These are phyloP conservation scores for Bubalus kerabau DNA, from an alignment of 2,113 vertebrate genomes.

Conservation along the genomic window DNA sequence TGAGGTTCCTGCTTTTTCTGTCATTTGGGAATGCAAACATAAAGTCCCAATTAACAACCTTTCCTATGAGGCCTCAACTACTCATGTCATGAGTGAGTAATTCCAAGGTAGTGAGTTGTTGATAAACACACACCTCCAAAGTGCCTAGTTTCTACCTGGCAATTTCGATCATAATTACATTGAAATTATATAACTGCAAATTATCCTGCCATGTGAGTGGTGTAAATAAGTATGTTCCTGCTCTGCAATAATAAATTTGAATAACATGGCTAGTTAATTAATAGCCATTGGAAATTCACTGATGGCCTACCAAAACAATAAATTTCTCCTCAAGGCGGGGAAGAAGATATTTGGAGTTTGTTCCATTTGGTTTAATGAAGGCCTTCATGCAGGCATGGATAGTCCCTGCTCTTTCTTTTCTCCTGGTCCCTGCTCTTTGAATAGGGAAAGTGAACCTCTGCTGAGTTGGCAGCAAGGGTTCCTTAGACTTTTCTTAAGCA, in stretches of 20 bases:
- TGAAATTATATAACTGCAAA: slow-evolving; percentile 80
- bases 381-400: background rate
- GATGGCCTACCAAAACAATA: slow-evolving; percentile 42
- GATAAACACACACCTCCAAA: slow-evolving; percentile 68
- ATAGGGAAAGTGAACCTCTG: background rate
- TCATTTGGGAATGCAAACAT: slow-evolving; percentile 17
- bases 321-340: background rate
- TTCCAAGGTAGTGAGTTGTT: slow-evolving; percentile 58
- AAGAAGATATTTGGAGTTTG: background rate
- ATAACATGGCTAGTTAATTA: slow-evolving; percentile 70
- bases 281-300: slow-evolving; percentile 69
- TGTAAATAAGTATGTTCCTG: slow-evolving; percentile 77
- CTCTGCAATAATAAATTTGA: slow-evolving; percentile 72
- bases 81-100: slow-evolving; percentile 48
- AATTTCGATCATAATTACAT: slow-evolving; percentile 75
- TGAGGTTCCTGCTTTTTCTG: slow-evolving; percentile 42
- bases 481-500: background rate
- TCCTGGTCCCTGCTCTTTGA: background rate
- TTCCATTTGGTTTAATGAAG: background rate
- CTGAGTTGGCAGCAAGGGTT: background rate
- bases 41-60: slow-evolving; percentile 44
- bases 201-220: slow-evolving; percentile 73
- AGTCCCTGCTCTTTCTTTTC: background rate
- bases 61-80: slow-evolving; percentile 49
- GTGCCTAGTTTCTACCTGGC: slow-evolving; percentile 67